Conservation (phyloP, 2,113 vertebrate genomes). For the Uria lomvia region DNA sequence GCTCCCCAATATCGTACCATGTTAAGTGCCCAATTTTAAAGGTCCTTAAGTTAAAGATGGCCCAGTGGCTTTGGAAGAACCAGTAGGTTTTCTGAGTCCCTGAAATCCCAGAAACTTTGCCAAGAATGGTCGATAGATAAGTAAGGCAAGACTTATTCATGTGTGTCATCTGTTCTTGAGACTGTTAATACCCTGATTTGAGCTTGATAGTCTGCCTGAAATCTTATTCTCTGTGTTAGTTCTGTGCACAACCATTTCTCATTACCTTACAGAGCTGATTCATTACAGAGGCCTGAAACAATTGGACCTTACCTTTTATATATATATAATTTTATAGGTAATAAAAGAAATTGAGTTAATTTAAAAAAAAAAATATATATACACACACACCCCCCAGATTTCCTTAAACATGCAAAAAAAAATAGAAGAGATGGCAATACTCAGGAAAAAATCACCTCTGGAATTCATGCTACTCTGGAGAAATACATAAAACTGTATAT, state of each 20-base stretch:
- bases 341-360: background rate
- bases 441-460: background rate
- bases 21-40: background rate
- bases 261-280: background rate
- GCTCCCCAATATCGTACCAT: background rate
- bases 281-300: background rate
- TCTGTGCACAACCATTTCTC: background rate
- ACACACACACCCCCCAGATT: background rate
- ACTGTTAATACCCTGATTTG: background rate
- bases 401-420: background rate
- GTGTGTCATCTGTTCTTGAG: background rate
- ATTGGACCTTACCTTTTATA: background rate
- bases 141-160: background rate
- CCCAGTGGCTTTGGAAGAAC: background rate
- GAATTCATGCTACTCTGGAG: background rate
- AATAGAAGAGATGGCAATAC: background rate
- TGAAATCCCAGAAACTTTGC: background rate
- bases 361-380: background rate
- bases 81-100: fast-evolving
- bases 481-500: background rate
- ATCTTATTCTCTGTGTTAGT: background rate
- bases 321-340: background rate
- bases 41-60: background rate
- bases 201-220: background rate
- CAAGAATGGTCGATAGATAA: background rate